These are phyloP conservation scores for Aviceda subcristata DNA, from an alignment of 2,113 vertebrate species.

Conservation along the genomic window DNA sequence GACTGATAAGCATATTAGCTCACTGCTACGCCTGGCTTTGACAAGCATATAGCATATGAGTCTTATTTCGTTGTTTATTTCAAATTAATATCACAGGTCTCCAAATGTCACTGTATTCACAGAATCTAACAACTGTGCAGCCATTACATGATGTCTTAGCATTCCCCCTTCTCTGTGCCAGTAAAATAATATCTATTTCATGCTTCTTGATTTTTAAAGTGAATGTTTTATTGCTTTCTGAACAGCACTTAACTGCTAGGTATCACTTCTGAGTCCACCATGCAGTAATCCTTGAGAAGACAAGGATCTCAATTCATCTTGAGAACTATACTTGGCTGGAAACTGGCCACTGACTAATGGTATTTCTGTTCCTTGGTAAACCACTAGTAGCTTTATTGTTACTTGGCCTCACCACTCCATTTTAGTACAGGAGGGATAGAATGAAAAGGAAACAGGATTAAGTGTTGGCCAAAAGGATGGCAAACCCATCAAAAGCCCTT, in stretches of 20 bases:
- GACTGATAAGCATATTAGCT: background rate
- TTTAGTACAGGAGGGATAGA: background rate
- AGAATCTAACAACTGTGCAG: background rate
- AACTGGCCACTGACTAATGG: background rate
- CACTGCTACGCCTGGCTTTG: background rate
- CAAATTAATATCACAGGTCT: background rate
- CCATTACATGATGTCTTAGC: background rate
- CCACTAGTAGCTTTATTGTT: background rate
- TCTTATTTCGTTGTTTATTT: background rate
- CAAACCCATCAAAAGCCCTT: background rate
- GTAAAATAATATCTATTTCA: background rate
- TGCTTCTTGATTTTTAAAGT: background rate
- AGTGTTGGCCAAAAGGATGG: background rate
- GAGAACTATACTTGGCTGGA: background rate
- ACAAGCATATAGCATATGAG: background rate
- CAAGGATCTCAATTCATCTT: background rate
- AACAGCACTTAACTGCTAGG: background rate
- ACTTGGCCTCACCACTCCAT: background rate
- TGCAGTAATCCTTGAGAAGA: background rate
- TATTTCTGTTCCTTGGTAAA: background rate
- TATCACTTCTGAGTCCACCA: background rate
- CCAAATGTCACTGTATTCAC: background rate
- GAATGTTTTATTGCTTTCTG: background rate
- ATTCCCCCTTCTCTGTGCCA: background rate
- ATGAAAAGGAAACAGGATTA: background rate